Base-by-base conservation (phyloP, 2,113 vertebrate species). In the Nothocercus julius region DNA sequence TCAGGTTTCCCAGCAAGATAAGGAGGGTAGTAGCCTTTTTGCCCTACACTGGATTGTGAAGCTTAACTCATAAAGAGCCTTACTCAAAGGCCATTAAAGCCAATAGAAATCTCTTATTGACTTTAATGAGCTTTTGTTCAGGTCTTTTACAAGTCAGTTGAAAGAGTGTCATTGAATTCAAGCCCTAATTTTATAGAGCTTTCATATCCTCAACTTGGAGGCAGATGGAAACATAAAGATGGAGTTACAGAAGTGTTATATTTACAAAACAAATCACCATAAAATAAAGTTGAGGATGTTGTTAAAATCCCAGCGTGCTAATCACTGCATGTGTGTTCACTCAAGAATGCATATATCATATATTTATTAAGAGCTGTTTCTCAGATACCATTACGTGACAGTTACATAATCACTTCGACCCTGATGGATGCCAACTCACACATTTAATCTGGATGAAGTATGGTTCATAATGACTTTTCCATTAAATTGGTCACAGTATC, bases 81-180 rank as follows among this genome's bases (percentile, higher is more conserved):
- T 87, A 79, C 56, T 51, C 61, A 75, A 84, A 93, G 17, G 20
- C 63, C 64, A 82, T 81, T 90, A 95, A 95, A 84, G 61, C 32
- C 42, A 91, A 81, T 5, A 74, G 82, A 91, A 95, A 90, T 56
- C 40, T 91, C 59, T 90, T 36, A 45, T 21, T 88, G 89, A 77
- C 45, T 93, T 92, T 92, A 92, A 90, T 72, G 82, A 90, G 72
- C 44, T 95, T 92, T 92, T 95, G 44, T 85, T 92, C 44, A 81
- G 63, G 51, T 77, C 8, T 51, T 82, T 87, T 61, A 78, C 42
- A 90, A 44, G 87, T 70, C 68, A 90, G 73, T 24, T 83, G 73
- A 93, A 93, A 72, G 62, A 80, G 40, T 86, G 42, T 42, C 54
- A 59, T 45, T 64, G 74, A 78, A 62, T 82, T 92, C 36, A 85